Conservation (phyloP, 2,797 vertebrate genomes). For the Mormyrus hasselquistii region DNA sequence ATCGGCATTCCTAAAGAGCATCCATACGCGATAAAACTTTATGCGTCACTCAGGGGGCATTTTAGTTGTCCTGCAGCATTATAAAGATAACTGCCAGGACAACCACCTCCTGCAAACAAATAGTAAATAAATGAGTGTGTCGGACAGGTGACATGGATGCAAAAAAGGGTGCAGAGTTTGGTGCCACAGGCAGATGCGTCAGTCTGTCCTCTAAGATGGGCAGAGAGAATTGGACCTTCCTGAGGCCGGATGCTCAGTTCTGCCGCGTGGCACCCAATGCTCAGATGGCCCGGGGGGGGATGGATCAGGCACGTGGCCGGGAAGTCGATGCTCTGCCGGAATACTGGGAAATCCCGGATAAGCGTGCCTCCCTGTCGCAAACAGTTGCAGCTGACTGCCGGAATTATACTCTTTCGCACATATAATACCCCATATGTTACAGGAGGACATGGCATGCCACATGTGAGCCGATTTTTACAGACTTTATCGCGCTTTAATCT, state of each 20-base stretch:
- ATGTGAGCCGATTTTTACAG: constrained; percentile 61
- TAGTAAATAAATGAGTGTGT: neutral
- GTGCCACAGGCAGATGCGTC: neutral
- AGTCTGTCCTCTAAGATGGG: neutral
- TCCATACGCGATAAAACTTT: too few species aligned
- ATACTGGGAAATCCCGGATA: constrained; percentile 47
- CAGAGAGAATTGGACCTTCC: neutral
- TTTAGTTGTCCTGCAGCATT: too few species aligned
- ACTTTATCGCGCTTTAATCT: constrained; percentile 77
- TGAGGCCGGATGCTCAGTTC: neutral
- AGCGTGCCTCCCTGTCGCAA: constrained; percentile 46
- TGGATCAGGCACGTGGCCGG: constrained; percentile 23
- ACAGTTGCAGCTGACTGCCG: constrained; percentile 51
- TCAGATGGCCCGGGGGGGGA: neutral
- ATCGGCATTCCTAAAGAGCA: too few species aligned
- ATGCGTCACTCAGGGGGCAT: too few species aligned
- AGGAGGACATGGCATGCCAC: constrained; percentile 49
- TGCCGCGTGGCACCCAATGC: neutral
- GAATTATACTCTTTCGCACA: constrained; percentile 58
- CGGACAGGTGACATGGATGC: neutral
- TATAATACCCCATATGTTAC: constrained; percentile 64
- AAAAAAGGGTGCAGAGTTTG: neutral
- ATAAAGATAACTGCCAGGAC: neutral
- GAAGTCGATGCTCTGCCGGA: neutral
- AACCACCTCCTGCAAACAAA: neutral